phyloP scores from a whole-genome alignment of 1,140 invertebrate species.

The Drosophila melanogaster region Release_6_plus_ISO1_MT NT_033777.3:7524501-7525000 shows the following conservation, averaged over 20 bases:
- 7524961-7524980: conserved; percentile 65
- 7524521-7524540: too few species aligned
- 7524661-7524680: conserved; percentile 66
- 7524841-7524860: conserved; percentile 65
- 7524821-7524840: conserved; percentile 76
- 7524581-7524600: neutral
- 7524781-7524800: conserved; percentile 77
- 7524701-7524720: conserved; percentile 47
- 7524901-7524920: conserved; percentile 88
- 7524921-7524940: conserved; percentile 70
- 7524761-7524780: conserved; percentile 39
- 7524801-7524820: conserved; percentile 84
- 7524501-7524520: conserved; percentile 13
- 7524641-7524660: conserved; percentile 39
- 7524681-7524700: conserved; percentile 40
- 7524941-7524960: conserved; percentile 68
- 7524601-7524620: conserved; percentile 4
- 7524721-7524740: conserved; percentile 54
- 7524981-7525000: conserved; percentile 85
- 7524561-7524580: neutral
- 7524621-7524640: neutral
- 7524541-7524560: neutral
- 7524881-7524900: conserved; percentile 86
- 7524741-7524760: conserved; percentile 42
- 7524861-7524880: conserved; percentile 71